Conservation (phyloP, 2,797 vertebrate genomes). For the Pitangus sulphuratus region DNA sequence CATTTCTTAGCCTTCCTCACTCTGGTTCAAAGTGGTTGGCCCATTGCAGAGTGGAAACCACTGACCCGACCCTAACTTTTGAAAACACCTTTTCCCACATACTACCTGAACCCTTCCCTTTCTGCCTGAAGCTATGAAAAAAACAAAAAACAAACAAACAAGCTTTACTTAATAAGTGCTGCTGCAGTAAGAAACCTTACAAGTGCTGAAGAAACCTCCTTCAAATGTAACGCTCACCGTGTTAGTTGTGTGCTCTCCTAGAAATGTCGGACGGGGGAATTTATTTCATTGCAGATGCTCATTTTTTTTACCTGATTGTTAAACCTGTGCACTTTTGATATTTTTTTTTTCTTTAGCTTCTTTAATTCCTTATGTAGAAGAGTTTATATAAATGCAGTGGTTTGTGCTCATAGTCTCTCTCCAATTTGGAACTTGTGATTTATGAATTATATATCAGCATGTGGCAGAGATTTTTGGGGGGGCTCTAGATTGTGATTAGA, state of each 20-base stretch:
- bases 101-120: constrained; percentile 65
- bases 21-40: constrained; percentile 72
- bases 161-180: constrained; percentile 75
- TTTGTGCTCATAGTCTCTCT: constrained; percentile 76
- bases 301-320: constrained; percentile 71
- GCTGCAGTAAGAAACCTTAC: constrained; percentile 85
- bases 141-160: background rate
- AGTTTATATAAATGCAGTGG: constrained; percentile 80
- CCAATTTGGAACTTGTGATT: constrained; percentile 46
- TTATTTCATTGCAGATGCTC: constrained; percentile 66
- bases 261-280: constrained; percentile 57
- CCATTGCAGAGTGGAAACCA: constrained; percentile 79
- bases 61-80: constrained; percentile 63
- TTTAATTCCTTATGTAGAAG: constrained; percentile 82
- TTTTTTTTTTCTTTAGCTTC: constrained; percentile 80
- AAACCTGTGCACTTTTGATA: constrained; percentile 94
- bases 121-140: constrained; percentile 61
- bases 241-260: constrained; percentile 62
- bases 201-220: constrained; percentile 80
- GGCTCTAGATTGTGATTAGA: constrained; percentile 57
- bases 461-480: constrained; percentile 48
- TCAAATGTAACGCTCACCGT: constrained; percentile 52
- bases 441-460: constrained; percentile 64
- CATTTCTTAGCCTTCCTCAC: constrained; percentile 71
- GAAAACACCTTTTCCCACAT: constrained; percentile 52